Conservation (phyloP, 2,888 invertebrate genomes). For the Acanthacorydalis orientalis region DNA sequence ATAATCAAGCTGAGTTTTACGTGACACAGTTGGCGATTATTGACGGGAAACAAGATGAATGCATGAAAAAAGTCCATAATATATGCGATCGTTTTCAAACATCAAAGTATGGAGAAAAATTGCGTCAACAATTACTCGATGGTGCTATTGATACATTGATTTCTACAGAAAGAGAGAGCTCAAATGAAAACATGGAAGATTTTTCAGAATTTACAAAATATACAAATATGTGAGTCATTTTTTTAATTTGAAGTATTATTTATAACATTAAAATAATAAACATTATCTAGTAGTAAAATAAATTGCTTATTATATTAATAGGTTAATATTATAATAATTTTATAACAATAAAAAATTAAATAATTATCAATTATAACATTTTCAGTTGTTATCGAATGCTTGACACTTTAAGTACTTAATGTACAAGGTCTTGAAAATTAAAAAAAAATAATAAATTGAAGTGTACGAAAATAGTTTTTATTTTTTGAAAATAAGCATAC, state of each 20-base stretch:
- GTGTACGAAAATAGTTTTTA: no score
- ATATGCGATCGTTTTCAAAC: conserved; percentile 38
- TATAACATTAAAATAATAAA: background rate
- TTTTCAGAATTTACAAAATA: conserved; percentile 29
- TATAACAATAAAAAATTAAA: no score
- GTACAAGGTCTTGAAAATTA: no score
- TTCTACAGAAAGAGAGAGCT: conserved; percentile 7
- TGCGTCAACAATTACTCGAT: conserved; percentile 9
- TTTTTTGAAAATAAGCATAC: no score
- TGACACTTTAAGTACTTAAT: no score
- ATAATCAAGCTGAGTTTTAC: conserved; percentile 76
- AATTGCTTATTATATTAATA: no score
- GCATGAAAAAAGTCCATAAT: conserved; percentile 18
- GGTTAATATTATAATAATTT: no score
- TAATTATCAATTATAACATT: no score
- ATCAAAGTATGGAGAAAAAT: conserved; percentile 23
- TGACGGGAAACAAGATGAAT: conserved; percentile 29
- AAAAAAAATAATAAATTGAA: no score
- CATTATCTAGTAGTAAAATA: background rate
- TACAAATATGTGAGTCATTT: conserved; percentile 33
- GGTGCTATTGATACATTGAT: conserved; percentile 12
- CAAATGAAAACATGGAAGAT: conserved; percentile 18
- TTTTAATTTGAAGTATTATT: background rate
- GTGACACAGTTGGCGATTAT: conserved; percentile 42
- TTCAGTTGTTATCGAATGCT: no score